A percentile compares a stretch with the other conserved stretches of the same genome.
Conservation (phyloP, 2,113 vertebrate species). For the Phalacrocorax aristotelis region DNA sequence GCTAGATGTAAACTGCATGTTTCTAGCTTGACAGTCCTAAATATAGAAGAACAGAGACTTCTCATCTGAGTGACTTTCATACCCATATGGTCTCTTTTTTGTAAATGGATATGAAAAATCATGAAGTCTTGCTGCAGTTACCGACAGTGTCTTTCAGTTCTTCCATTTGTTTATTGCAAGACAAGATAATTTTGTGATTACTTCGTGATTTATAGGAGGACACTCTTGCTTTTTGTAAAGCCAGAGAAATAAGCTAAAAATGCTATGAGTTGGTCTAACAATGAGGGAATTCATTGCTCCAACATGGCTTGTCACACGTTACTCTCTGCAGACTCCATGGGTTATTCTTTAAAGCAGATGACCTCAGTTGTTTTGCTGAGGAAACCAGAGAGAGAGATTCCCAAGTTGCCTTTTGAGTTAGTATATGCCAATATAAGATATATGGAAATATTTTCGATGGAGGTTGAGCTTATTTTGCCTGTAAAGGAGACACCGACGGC, state of each 20-base stretch:
- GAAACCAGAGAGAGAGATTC: constrained; percentile 6
- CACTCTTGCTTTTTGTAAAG: constrained; percentile 73
- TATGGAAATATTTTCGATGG: not conserved
- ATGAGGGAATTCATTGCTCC: constrained; percentile 58
- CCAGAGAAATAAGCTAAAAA: constrained; percentile 60
- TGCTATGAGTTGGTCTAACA: constrained; percentile 36
- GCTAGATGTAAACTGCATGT: not conserved
- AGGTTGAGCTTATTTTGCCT: not conserved
- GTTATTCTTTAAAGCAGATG: constrained; percentile 56
- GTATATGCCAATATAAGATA: not conserved
- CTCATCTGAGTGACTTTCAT: not conserved
- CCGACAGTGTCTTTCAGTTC: not conserved
- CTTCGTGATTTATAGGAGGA: constrained; percentile 42
- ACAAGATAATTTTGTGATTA: not conserved
- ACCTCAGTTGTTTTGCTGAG: constrained; percentile 52
- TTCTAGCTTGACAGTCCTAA: not conserved
- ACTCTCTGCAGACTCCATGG: constrained; percentile 30
- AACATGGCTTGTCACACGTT: constrained; percentile 55
- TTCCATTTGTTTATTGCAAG: constrained; percentile 48
- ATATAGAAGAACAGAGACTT: not conserved
- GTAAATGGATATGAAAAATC: not conserved
- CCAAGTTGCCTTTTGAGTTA: not conserved
- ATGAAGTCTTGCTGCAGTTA: not conserved
- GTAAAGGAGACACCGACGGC: not conserved
- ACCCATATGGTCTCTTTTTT: not conserved